These are phyloP conservation scores for Todiramphus chloris DNA, from an alignment of 2,113 vertebrate species.

Conservation along the genomic window DNA sequence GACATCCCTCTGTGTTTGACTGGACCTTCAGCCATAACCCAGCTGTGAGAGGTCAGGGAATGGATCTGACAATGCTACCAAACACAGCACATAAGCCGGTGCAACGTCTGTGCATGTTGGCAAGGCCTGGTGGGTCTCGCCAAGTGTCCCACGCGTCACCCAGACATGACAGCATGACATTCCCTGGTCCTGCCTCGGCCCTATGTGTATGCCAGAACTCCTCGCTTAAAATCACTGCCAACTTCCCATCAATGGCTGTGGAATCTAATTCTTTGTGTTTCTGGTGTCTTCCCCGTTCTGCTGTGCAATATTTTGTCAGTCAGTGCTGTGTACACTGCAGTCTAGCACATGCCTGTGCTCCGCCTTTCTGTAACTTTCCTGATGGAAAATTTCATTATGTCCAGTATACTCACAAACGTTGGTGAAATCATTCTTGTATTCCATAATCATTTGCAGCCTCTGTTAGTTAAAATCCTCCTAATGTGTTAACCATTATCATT, in stretches of 20 bases:
- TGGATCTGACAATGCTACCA: not conserved
- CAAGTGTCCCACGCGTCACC: not conserved
- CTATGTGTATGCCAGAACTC: not conserved
- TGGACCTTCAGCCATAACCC: not conserved
- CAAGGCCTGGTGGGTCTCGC: not conserved
- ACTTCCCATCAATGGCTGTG: not conserved
- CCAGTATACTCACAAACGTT: not conserved
- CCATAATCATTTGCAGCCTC: not conserved
- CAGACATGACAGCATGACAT: not conserved
- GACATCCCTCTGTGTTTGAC: not conserved
- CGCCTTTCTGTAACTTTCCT: not conserved
- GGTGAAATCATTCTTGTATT: not conserved
- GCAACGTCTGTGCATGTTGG: not conserved
- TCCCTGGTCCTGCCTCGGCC: not conserved
- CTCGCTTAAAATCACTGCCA: not conserved
- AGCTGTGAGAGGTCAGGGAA: not conserved
- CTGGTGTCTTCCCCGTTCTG: not conserved
- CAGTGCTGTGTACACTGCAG: not conserved
- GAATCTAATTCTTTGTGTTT: not conserved
- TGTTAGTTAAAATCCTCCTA: conserved; percentile 1
- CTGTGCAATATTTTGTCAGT: not conserved
- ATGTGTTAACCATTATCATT: not conserved
- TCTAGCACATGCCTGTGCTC: not conserved
- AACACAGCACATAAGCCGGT: not conserved
- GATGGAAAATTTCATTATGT: not conserved